phyloP scores from a whole-genome alignment of 2,797 vertebrate genomes.

The Otolemur crassicaudatus region DNA sequence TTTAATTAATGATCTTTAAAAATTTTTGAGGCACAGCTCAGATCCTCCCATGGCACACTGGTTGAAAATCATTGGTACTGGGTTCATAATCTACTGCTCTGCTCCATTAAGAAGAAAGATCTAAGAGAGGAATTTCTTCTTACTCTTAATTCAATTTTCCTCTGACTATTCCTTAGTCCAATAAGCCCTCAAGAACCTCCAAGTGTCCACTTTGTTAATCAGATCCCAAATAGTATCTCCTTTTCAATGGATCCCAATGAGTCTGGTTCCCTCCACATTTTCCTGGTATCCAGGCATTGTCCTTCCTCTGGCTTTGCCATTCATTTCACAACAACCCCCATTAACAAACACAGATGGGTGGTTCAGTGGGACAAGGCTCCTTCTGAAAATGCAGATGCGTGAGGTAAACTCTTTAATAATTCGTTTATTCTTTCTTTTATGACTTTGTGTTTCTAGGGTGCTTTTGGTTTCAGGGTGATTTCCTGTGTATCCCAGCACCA shows the following conservation, averaged over 20 bases:
- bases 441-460: not conserved
- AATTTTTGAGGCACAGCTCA: too few relatives aligned
- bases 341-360: not conserved
- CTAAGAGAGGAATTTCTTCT: not conserved
- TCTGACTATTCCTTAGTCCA: slow-evolving; percentile 2
- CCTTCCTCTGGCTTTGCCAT: slow-evolving; percentile 21
- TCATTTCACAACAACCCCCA: not conserved
- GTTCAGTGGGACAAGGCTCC: not conserved
- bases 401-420: not conserved
- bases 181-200: not conserved
- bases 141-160: slow-evolving; percentile 35
- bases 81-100: not conserved
- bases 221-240: not conserved
- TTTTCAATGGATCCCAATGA: not conserved
- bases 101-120: not conserved
- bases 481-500: not conserved
- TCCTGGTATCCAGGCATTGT: not conserved
- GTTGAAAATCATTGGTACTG: not conserved
- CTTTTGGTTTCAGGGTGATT: slow-evolving; percentile 21
- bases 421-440: not conserved
- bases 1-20: too few relatives aligned
- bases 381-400: slow-evolving; percentile 19
- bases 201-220: not conserved
- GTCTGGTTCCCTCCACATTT: not conserved
- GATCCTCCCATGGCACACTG: too few relatives aligned